Conservation (phyloP, 2,797 vertebrate genomes). For the Enteromius trimaculatus region DNA sequence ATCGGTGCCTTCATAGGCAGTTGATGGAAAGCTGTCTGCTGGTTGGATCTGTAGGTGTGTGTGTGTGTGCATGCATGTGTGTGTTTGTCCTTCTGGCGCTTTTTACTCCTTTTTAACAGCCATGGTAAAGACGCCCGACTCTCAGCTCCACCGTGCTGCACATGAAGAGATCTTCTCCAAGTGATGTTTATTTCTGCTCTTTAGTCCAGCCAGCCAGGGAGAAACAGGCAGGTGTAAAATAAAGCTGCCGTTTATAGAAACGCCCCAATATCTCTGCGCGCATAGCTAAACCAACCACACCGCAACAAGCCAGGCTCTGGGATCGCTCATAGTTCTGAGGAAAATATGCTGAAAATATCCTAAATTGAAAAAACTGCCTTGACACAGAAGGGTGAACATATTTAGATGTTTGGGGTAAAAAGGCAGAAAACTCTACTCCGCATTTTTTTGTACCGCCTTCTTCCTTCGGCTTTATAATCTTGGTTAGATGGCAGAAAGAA, state of each 20-base stretch:
- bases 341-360: constrained; percentile 46
- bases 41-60: constrained; percentile 36
- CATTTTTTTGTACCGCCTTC: constrained; percentile 34
- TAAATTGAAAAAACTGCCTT: constrained; percentile 72
- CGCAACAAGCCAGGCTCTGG: constrained; percentile 46
- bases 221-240: constrained; percentile 42
- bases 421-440: constrained; percentile 65
- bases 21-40: constrained; percentile 51
- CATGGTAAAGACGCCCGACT: constrained; percentile 17
- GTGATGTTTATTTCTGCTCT: constrained; percentile 45
- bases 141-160: constrained; percentile 28
- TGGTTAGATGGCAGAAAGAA: constrained; percentile 12
- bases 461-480: constrained; percentile 32
- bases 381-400: constrained; percentile 67
- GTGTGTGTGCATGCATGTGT: constrained; percentile 31
- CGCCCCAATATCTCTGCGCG: constrained; percentile 59
- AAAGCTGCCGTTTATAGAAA: constrained; percentile 38
- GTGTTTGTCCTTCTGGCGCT: constrained; percentile 25
- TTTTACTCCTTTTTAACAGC: constrained; percentile 35
- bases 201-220: constrained; percentile 36
- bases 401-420: constrained; percentile 80
- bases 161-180: constrained; percentile 41
- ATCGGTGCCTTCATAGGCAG: constrained; percentile 39
- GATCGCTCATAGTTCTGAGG: constrained; percentile 46
- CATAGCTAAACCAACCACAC: constrained; percentile 42